These are phyloP conservation scores for Onchidella celtica DNA, from an alignment of 2,888 invertebrate genomes.

Conservation along the genomic window DNA sequence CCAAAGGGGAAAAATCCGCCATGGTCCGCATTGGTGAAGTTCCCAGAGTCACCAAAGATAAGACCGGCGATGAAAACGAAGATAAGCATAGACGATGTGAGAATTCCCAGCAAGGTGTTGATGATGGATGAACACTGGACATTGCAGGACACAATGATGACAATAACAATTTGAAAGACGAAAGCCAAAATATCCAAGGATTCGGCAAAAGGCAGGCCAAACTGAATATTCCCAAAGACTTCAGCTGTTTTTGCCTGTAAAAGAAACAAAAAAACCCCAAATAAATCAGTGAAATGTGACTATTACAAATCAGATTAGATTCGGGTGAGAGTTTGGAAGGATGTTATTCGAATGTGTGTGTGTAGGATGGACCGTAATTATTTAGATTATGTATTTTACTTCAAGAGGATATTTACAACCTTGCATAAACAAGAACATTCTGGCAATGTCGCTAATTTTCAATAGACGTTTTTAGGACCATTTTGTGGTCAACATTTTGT, in stretches of 20 bases:
- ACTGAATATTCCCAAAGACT: slow-evolving; percentile 58
- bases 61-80: slow-evolving; percentile 85
- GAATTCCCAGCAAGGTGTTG: slow-evolving; percentile 76
- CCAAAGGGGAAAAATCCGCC: slow-evolving; percentile 76
- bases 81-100: slow-evolving; percentile 77
- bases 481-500: too few species aligned
- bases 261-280: slow-evolving; percentile 9
- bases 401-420: too few species aligned
- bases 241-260: slow-evolving; percentile 28
- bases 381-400: too few species aligned
- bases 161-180: slow-evolving; percentile 69
- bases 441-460: too few species aligned
- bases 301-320: too few species aligned
- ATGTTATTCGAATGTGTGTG: too few species aligned
- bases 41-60: slow-evolving; percentile 88
- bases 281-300: too few species aligned
- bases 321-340: too few species aligned
- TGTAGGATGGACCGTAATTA: too few species aligned
- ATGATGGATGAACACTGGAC: slow-evolving; percentile 78
- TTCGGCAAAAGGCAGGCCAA: slow-evolving; percentile 60
- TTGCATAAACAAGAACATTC: too few species aligned
- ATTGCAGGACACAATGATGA: slow-evolving; percentile 68
- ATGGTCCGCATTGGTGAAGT: slow-evolving; percentile 85
- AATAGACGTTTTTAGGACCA: too few species aligned
- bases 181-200: slow-evolving; percentile 80